phyloP scores from a whole-genome alignment of 2,888 invertebrate species.

The Drosophila colorata region DNA sequence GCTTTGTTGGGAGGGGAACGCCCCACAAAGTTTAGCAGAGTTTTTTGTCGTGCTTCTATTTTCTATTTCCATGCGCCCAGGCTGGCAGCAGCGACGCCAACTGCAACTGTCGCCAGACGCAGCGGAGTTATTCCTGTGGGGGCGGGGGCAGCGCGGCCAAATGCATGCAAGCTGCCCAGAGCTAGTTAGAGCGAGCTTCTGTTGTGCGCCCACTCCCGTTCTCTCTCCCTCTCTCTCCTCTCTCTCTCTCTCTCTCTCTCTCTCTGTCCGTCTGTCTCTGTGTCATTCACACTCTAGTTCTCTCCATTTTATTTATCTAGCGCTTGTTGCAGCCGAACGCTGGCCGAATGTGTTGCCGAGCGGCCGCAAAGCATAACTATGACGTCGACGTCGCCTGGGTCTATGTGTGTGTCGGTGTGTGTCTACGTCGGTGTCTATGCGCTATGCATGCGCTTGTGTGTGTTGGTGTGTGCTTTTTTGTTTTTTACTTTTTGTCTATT shows the following conservation, averaged over 20 bases:
- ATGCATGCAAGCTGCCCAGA: constrained; percentile 40
- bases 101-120: constrained; percentile 56
- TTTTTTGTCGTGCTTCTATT: constrained; percentile 44
- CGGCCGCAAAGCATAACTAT: constrained; percentile 68
- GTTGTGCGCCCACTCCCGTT: constrained; percentile 46
- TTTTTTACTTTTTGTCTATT: constrained; percentile 71
- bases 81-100: constrained; percentile 24
- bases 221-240: constrained; percentile 9
- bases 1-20: constrained; percentile 1
- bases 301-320: constrained; percentile 49
- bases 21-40: constrained; percentile 31
- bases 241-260: constrained; percentile 13
- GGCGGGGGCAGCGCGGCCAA: constrained; percentile 18
- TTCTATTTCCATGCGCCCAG: constrained; percentile 53
- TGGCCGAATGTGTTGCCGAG: constrained; percentile 49
- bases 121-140: constrained; percentile 46
- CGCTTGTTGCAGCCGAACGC: constrained; percentile 51
- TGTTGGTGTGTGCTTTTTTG: constrained; percentile 40
- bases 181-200: constrained; percentile 46
- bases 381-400: constrained; percentile 63
- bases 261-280: too few species aligned
- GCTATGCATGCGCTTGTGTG: constrained; percentile 36
- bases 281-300: constrained; percentile 19
- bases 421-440: constrained; percentile 29
- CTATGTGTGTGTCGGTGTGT: constrained; percentile 28